A percentile compares a stretch with the other conserved stretches of the same genome.
phyloP scores from a whole-genome alignment of 2,113 vertebrate species.

The Etheostoma spectabile region DNA sequence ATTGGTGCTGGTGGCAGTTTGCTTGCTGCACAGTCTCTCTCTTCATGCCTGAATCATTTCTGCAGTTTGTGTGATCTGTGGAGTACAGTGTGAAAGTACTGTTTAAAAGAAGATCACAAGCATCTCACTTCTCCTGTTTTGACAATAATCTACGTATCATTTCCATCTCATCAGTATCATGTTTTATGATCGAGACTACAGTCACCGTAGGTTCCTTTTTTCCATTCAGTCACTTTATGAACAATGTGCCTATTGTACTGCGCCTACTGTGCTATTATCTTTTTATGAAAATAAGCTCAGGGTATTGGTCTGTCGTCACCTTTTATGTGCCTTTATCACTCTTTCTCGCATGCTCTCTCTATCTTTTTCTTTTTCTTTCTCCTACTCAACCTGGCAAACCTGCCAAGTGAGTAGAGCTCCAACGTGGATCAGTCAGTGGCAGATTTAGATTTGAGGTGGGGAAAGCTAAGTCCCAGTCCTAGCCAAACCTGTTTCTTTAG shows the following conservation, averaged over 20 bases:
- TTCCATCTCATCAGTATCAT: constrained; percentile 62
- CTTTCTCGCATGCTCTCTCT: constrained; percentile 34
- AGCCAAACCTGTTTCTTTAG: constrained; percentile 70
- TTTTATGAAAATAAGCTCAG: constrained; percentile 79
- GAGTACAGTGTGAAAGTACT: constrained; percentile 61
- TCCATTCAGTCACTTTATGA: constrained; percentile 64
- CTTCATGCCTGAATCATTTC: constrained; percentile 49
- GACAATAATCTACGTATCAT: constrained; percentile 59
- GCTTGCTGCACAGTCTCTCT: constrained; percentile 27
- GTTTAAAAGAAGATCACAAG: constrained; percentile 53
- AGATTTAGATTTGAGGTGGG: constrained; percentile 69
- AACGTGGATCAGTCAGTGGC: constrained; percentile 64
- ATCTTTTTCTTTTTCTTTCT: constrained; percentile 14
- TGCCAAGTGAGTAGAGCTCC: constrained; percentile 68
- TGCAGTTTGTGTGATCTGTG: constrained; percentile 51
- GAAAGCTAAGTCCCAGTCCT: constrained; percentile 58
- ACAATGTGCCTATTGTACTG: constrained; percentile 72
- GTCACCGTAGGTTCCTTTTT: constrained; percentile 64
- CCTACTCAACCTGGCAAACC: constrained; percentile 60
- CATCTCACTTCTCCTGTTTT: constrained; percentile 62
- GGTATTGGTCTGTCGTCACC: constrained; percentile 59
- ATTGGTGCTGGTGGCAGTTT: constrained; percentile 68
- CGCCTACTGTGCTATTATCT: constrained; percentile 63
- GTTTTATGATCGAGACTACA: constrained; percentile 62
- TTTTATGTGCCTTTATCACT: constrained; percentile 74